Percentiles rank a stretch among this genome's conserved stretches.
Evolutionary conservation across 2,113 vertebrate species (phyloP).

Genomic region (Morphnarchus princeps): DNA sequence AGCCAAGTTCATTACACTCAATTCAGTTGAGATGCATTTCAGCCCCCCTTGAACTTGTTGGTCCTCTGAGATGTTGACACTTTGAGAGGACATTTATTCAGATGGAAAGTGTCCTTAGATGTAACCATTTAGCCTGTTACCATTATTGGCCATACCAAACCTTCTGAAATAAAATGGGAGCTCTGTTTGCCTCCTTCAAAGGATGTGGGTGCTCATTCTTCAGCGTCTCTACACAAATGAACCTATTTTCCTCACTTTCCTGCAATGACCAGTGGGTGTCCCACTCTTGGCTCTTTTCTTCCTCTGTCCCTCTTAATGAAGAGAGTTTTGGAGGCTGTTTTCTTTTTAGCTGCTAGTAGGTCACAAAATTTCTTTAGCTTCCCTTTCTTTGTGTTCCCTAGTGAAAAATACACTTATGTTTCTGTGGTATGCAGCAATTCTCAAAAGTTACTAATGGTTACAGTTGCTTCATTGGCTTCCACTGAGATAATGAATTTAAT

Average conservation of each 20-base stretch:
- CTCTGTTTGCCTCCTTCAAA: background rate
- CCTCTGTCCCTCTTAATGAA: background rate
- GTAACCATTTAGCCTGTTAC: background rate
- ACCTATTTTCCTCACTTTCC: background rate
- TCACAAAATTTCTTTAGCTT: background rate
- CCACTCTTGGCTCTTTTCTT: background rate
- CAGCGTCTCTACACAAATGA: accelerated
- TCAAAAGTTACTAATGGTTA: background rate
- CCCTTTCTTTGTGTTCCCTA: background rate
- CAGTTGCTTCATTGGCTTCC: background rate
- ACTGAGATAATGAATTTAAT: background rate
- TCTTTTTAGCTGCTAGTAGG: background rate
- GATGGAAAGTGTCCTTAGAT: background rate
- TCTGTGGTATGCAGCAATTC: background rate
- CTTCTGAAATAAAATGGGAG: background rate
- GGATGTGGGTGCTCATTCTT: background rate
- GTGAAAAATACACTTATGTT: background rate
- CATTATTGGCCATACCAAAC: background rate
- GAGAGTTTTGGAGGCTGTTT: background rate
- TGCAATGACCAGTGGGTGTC: background rate
- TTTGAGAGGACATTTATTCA: background rate
- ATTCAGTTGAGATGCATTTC: background rate
- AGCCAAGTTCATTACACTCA: background rate
- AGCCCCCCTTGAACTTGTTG: background rate
- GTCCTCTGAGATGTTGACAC: background rate